Base-by-base conservation (phyloP, 2,797 vertebrate genomes). In the Tadarida brasiliensis region DNA sequence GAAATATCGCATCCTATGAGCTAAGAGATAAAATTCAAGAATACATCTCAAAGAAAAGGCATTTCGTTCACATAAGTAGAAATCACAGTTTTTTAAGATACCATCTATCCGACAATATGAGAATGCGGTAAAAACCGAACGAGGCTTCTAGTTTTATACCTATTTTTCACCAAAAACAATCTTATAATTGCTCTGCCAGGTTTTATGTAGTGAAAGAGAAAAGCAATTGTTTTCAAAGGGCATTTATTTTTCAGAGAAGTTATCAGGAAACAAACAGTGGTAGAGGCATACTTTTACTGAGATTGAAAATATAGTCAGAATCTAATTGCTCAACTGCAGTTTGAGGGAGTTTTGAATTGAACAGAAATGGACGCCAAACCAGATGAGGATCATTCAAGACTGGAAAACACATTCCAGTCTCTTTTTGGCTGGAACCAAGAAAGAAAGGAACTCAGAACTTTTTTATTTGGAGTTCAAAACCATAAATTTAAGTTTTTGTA, bases 41-140 rank as follows among this genome's bases (percentile, higher is more conserved):
- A 67, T 87, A 86, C 15, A 91, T 96, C 86, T 97, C 88, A 97
- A 96, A 97, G 87, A 92, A 98, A 98, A 98, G 96, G 51, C 20
- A 94, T 51, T 97, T 98, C 97, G 97, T 97, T 96, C 51, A 51
- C 95, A 82, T 95, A 97, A 97, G 93, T 97, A 94, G 85, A 98
- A 98, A 95, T 96, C 6, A 1, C 44, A 95, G 73, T 89, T 98
- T 95, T 95, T 96, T 96, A 96, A 96, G 95, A 91, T 83, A 92
- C 19, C 49, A 95, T 89, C 93, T 97, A 33, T 61, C 59, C 78
- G 97, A 97, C 68, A 97, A 80, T 92, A 33, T 94, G 87, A 93
- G 30, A 92, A 11, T 87, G 57, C 61, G 96, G 92, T 96, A 97
- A 94, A 98, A 98, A 96, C 94, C 88, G 98, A 97, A 96, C 78